Percentiles rank a stretch among this genome's conserved stretches.
Evolutionary conservation across 2,888 invertebrate species (phyloP).

Genomic region (Xylocampa areola): DNA sequence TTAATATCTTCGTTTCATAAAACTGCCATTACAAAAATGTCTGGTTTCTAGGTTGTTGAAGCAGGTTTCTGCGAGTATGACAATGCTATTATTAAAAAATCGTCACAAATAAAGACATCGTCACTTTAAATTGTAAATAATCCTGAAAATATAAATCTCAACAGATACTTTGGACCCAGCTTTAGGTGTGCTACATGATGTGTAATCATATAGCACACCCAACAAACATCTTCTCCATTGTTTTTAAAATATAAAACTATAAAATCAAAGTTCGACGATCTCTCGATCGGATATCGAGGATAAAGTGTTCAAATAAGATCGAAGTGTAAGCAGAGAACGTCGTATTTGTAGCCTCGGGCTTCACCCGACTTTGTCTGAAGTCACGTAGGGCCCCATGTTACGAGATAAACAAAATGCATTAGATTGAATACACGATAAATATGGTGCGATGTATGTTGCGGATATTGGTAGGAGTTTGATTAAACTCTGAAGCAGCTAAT

Average conservation of each 20-base stretch:
- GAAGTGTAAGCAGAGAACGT: constrained; percentile 48
- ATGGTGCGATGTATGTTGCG: constrained; percentile 23
- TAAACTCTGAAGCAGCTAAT: too few relatives aligned
- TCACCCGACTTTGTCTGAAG: constrained; percentile 22
- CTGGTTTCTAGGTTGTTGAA: too few relatives aligned
- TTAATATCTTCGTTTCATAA: too few relatives aligned
- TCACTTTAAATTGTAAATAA: too few relatives aligned
- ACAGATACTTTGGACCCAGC: too few relatives aligned
- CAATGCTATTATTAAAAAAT: too few relatives aligned
- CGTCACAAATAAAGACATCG: too few relatives aligned
- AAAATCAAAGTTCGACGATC: constrained; percentile 67
- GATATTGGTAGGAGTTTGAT: background rate
- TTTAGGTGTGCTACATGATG: too few relatives aligned
- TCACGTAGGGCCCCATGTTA: constrained; percentile 55
- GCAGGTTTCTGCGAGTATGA: too few relatives aligned
- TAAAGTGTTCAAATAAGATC: constrained; percentile 60
- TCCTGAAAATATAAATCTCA: too few relatives aligned
- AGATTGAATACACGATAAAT: constrained; percentile 35
- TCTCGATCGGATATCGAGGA: constrained; percentile 63
- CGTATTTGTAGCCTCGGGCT: constrained; percentile 57
- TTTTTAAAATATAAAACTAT: constrained; percentile 57
- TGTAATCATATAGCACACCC: background rate
- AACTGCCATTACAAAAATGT: too few relatives aligned
- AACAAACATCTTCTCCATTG: constrained; percentile 16
- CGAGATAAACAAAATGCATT: constrained; percentile 61